Evolutionary conservation across 2,888 invertebrate genomes (phyloP).

Genomic region (Nephrotoma flavescens): DNA sequence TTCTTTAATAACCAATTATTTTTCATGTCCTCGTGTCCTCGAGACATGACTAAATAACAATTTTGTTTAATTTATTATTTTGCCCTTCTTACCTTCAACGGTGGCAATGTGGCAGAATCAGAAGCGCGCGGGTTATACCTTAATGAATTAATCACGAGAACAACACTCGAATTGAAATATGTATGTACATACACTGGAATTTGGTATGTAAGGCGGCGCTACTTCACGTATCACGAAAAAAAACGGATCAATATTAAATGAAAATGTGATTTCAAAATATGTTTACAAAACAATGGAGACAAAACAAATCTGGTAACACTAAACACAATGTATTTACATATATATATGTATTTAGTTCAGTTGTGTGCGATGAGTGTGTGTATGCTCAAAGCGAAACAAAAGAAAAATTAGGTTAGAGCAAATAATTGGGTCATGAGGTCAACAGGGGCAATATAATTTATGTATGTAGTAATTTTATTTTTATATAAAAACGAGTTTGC

Average conservation of each 20-base stretch:
- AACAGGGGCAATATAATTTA: neutral
- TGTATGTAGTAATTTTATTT: neutral
- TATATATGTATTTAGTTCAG: too few relatives aligned
- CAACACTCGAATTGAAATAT: neutral
- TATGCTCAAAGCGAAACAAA: neutral
- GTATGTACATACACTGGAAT: neutral
- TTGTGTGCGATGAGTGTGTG: too few relatives aligned
- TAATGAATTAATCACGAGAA: neutral
- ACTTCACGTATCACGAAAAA: neutral
- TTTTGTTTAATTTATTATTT: neutral
- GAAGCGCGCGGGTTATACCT: neutral
- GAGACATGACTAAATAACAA: neutral
- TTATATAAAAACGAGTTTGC: neutral
- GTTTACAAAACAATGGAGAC: neutral
- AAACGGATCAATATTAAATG: neutral
- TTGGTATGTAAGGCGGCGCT: neutral
- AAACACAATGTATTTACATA: neutral
- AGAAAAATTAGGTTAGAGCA: neutral
- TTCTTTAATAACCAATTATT: neutral
- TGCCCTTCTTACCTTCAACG: neutral
- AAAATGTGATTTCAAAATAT: neutral
- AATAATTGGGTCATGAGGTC: neutral
- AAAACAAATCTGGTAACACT: neutral
- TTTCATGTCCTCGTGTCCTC: neutral
- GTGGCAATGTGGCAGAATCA: neutral